Percentiles rank a stretch among this genome's conserved stretches.
Evolutionary conservation across 1,140 invertebrate species (phyloP).

Genomic region (Rhagoletis pomonella): DNA sequence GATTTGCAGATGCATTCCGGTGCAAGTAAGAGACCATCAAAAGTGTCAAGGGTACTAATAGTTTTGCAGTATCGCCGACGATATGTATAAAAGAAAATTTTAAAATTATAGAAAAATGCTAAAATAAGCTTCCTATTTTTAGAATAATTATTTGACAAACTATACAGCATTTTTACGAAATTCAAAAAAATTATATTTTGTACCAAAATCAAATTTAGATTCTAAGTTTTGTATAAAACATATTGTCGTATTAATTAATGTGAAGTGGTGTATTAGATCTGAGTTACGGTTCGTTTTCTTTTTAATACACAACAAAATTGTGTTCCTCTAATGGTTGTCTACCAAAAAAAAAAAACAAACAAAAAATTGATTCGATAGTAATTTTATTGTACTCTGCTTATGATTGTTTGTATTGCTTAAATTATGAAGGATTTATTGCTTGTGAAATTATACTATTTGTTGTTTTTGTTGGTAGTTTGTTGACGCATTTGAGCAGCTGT

Average conservation of each 20-base stretch:
- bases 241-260: neutral
- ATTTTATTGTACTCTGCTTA: neutral
- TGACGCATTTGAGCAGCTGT: constrained; percentile 5
- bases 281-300: neutral
- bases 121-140: neutral
- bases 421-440: neutral
- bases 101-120: neutral
- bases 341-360: neutral
- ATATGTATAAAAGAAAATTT: no score
- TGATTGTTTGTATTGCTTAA: neutral
- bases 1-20: no score
- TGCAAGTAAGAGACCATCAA: no score
- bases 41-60: no score
- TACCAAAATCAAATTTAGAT: neutral
- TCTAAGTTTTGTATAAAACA: neutral
- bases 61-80: no score
- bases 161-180: neutral
- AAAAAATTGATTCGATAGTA: neutral
- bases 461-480: constrained; percentile 1
- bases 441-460: neutral
- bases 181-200: neutral
- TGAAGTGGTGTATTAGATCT: neutral
- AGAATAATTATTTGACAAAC: no score
- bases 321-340: neutral
- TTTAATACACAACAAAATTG: neutral